phyloP scores from a whole-genome alignment of 2,113 vertebrate species.

The Microcebus murinus region DNA sequence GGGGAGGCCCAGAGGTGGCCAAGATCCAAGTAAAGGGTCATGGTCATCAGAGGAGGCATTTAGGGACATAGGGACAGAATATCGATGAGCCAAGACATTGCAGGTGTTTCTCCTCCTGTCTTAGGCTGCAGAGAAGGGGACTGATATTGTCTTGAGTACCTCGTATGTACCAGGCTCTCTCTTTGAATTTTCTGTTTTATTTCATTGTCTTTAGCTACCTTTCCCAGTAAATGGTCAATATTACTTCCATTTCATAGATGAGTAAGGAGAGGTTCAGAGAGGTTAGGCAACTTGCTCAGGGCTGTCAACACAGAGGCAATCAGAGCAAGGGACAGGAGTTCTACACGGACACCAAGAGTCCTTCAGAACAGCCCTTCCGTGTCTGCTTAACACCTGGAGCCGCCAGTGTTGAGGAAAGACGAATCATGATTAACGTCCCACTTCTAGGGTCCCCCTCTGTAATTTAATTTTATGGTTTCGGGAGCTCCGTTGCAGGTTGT shows the following conservation, averaged over 20 bases:
- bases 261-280: not conserved
- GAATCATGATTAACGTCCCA: constrained; percentile 62
- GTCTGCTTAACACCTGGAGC: constrained; percentile 27
- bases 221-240: not conserved
- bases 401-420: not conserved
- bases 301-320: not conserved
- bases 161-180: not conserved
- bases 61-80: not conserved
- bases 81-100: not conserved
- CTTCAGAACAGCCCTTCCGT: not conserved
- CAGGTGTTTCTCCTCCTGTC: not conserved
- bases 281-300: not conserved
- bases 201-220: not conserved
- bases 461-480: constrained; percentile 76
- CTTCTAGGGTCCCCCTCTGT: constrained; percentile 65
- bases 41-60: not conserved
- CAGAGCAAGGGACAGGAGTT: not conserved
- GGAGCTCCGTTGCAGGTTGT: constrained; percentile 71
- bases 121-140: not conserved
- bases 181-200: constrained; percentile 21
- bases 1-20: constrained; percentile 42
- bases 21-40: constrained; percentile 48
- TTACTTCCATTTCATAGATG: constrained; percentile 17
- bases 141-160: not conserved
- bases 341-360: not conserved